A percentile compares a stretch with the other conserved stretches of the same genome.
Evolutionary conservation across 2,113 vertebrate genomes (phyloP).

Genomic region (Cyanoderma ruficeps): DNA sequence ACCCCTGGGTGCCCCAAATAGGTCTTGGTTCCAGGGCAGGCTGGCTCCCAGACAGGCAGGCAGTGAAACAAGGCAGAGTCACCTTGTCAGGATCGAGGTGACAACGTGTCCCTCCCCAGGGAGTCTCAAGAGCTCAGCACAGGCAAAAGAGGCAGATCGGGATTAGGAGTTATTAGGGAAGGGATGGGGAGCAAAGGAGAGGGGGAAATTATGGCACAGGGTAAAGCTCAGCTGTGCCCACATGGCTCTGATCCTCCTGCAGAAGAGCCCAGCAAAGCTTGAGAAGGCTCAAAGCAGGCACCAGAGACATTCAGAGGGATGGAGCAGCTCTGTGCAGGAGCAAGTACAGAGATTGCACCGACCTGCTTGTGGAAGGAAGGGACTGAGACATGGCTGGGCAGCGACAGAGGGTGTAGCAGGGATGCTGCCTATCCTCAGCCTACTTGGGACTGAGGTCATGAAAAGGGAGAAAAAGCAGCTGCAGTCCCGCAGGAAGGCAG

Average conservation of each 20-base stretch:
- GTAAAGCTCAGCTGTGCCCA: neutral
- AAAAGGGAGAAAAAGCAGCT: neutral
- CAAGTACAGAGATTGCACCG: neutral
- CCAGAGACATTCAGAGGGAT: neutral
- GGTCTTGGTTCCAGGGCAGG: neutral
- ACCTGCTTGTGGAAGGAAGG: neutral
- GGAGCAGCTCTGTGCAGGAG: neutral
- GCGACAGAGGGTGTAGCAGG: neutral
- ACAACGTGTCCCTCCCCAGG: neutral
- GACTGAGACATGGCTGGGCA: neutral
- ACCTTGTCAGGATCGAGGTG: neutral
- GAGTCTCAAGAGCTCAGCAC: neutral
- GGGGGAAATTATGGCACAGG: neutral
- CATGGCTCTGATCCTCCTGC: neutral
- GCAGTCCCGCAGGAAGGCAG: neutral
- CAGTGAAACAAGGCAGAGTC: neutral
- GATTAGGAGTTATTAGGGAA: neutral
- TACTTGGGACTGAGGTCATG: neutral
- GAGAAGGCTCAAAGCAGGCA: fast-evolving
- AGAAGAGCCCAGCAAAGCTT: neutral
- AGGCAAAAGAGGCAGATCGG: fast-evolving
- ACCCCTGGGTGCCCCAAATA: fast-evolving
- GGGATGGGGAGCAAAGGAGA: neutral
- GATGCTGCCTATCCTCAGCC: neutral
- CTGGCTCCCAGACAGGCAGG: neutral